Base-by-base conservation (phyloP, 2,888 invertebrate genomes). In the Hirtodrosophila trivittata region DNA sequence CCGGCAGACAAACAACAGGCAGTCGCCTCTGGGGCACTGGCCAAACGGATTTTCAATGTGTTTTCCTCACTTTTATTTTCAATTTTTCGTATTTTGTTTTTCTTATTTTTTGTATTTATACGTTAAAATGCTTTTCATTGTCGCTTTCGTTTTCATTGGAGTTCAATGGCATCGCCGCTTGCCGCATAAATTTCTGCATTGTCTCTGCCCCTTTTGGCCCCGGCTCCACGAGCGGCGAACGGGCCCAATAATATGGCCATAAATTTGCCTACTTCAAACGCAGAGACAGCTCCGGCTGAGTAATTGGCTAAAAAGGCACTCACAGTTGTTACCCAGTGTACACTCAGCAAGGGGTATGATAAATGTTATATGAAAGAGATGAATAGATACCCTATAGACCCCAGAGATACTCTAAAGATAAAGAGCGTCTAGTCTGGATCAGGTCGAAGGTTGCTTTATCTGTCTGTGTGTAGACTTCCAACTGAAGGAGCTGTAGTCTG, bases 91-190 rank as follows among this genome's bases (percentile, higher is more conserved):
- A 14, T 3, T 52, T 14, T 33, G 7, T 14, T 9, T 49, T 12
- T 28, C n/a, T 18, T 12, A n/a, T 14, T 38, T 25, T 10, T 52
- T 39, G 12, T 33, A 5, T 12, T 28, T 28, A 9, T 28, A 1
- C 7, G 43, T 30, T 56, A 52, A 75, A 82, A 56, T 68, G 83
- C 86, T 78, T 75, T 85, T 85, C 80, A 83, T 82, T 80, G 80
- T 78, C 73, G 78, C 78, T 80, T 80, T 80, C 85, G 73, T 82
- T 77, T 75, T 68, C 59, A 58, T 54, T 42, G 54, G 81, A 74
- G 80, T 81, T 81, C 80, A 81, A 74, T 80, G 86, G 83, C 86
- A 70, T 42, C 47, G 39, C 18, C 13, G 32, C 43, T 50, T 38
- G 47, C 43, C 50, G 74, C 70, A 86, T 80, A 80, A 63, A 78